Evolutionary conservation across 2,888 invertebrate species (phyloP).

Genomic region (Synanthedon myopaeformis): DNA sequence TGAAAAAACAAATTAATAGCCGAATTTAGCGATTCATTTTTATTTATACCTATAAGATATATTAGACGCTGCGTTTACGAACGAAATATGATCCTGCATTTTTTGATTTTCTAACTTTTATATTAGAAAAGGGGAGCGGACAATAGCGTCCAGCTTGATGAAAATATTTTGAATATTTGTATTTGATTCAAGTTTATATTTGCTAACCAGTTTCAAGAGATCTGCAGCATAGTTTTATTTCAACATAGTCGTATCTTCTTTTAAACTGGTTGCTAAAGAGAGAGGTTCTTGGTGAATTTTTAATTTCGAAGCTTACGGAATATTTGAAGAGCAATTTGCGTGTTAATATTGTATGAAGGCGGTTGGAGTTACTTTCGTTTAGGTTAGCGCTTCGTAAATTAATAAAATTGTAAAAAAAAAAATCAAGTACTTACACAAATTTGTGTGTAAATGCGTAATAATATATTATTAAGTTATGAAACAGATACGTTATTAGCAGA

Average conservation of each 20-base stretch:
- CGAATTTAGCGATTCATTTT: neutral
- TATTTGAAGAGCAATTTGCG: slow-evolving; percentile 40
- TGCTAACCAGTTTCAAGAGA: slow-evolving; percentile 20
- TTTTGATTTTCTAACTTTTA: slow-evolving; percentile 18
- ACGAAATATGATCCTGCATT: slow-evolving; percentile 1
- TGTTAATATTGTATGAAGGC: slow-evolving; percentile 24
- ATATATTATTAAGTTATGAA: too few species aligned
- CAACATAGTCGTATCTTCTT: slow-evolving; percentile 8
- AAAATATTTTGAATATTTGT: slow-evolving; percentile 60
- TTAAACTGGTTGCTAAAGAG: slow-evolving; percentile 15
- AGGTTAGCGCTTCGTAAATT: too few species aligned
- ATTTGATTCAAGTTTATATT: slow-evolving; percentile 30
- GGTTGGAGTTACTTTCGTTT: neutral
- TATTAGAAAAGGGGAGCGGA: slow-evolving; percentile 29
- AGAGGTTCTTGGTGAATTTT: slow-evolving; percentile 27
- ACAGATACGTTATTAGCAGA: too few species aligned
- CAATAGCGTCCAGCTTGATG: slow-evolving; percentile 42
- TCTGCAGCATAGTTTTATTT: slow-evolving; percentile 4
- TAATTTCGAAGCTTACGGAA: slow-evolving; percentile 37
- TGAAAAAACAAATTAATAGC: neutral
- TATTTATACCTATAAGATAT: neutral
- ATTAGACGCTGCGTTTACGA: neutral
- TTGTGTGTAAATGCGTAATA: too few species aligned
- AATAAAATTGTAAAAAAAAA: too few species aligned
- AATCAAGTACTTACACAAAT: too few species aligned